These are phyloP conservation scores for Ceryle rudis DNA, from an alignment of 2,797 vertebrate genomes.

Conservation along the genomic window DNA sequence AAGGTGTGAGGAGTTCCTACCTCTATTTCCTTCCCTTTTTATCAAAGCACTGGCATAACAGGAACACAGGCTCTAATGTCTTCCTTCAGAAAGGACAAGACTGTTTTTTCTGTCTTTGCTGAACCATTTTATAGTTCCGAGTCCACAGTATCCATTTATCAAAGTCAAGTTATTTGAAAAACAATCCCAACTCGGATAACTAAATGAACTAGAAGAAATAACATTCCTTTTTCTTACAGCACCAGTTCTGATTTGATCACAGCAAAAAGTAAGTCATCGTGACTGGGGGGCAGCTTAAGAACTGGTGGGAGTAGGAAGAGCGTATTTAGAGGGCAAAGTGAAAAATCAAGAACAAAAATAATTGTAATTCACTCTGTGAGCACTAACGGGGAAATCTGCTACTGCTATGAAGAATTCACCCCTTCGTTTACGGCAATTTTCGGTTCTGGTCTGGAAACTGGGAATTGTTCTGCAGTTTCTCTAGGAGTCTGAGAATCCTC, in stretches of 20 bases:
- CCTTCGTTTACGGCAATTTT: neutral
- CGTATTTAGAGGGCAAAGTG: neutral
- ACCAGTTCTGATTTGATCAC: neutral
- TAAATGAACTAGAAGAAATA: neutral
- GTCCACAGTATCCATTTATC: neutral
- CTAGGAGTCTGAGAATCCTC: neutral
- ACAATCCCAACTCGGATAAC: neutral
- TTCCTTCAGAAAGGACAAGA: neutral
- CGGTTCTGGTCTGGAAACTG: neutral
- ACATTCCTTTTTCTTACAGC: neutral
- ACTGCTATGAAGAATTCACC: neutral
- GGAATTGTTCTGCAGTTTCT: neutral
- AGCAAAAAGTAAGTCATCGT: neutral
- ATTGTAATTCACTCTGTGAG: neutral
- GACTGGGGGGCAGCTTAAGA: neutral
- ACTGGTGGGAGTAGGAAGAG: neutral
- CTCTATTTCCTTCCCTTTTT: neutral
- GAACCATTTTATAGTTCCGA: neutral
- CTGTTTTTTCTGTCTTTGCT: neutral
- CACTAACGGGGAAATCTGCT: neutral
- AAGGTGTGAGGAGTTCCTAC: neutral
- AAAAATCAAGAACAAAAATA: neutral
- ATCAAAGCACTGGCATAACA: neutral
- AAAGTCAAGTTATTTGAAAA: constrained; percentile 29
- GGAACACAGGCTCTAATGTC: neutral